Conservation (phyloP, 1,140 invertebrate species). For the Chironomus tepperi region DNA sequence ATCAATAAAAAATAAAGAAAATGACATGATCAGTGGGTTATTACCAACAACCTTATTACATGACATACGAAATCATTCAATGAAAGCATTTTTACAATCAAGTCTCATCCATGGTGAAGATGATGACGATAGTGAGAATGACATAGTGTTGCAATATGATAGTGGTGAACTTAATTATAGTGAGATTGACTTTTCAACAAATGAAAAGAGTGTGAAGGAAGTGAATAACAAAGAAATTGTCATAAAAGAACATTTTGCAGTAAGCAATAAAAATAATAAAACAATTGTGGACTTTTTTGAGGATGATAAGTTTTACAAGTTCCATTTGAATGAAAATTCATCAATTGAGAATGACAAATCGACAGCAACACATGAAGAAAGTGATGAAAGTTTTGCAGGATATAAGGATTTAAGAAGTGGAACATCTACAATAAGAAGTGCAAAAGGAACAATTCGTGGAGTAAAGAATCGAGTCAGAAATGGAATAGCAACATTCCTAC, state of each 20-base stretch:
- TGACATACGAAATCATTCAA: neutral
- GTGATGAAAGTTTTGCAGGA: constrained; percentile 64
- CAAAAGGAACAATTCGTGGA: constrained; percentile 82
- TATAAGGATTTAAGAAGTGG: constrained; percentile 64
- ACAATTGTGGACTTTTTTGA: constrained; percentile 45
- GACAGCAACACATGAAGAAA: constrained; percentile 34
- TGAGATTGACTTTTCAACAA: constrained; percentile 21
- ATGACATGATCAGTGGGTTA: neutral
- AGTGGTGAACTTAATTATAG: constrained; percentile 20
- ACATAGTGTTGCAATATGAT: constrained; percentile 29
- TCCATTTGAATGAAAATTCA: constrained; percentile 62
- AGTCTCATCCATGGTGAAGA: neutral
- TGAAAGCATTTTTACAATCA: constrained; percentile 11
- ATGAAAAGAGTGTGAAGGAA: constrained; percentile 42
- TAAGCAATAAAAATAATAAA: constrained; percentile 43
- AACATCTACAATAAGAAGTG: constrained; percentile 72
- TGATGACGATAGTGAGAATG: constrained; percentile 30
- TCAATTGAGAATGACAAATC: constrained; percentile 36
- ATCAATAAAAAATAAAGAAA: neutral
- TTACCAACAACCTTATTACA: neutral
- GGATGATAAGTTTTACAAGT: constrained; percentile 68
- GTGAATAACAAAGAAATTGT: constrained; percentile 48
- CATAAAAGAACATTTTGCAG: constrained; percentile 49
- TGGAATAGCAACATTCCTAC: constrained; percentile 87
- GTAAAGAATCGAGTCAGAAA: constrained; percentile 89